phyloP scores from a whole-genome alignment of 2,888 invertebrate genomes.

The Meghimatium bilineatum region DNA sequence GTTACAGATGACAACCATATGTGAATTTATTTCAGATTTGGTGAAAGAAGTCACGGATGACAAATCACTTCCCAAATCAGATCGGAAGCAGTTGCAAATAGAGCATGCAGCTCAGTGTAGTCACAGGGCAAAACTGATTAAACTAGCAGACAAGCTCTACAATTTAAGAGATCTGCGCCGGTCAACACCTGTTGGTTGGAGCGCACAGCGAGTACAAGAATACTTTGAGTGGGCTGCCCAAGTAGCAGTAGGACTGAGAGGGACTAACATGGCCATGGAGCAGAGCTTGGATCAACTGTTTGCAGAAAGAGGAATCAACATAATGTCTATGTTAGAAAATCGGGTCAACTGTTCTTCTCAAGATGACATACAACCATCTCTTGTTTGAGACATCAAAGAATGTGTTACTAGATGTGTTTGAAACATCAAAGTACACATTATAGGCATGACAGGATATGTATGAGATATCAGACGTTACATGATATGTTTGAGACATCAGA shows the following conservation, averaged over 20 bases:
- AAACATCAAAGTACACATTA: no score
- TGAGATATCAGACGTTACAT: no score
- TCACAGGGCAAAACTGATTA: slow-evolving; percentile 85
- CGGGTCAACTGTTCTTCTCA: no score
- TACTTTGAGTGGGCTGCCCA: slow-evolving; percentile 85
- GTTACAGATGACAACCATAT: background rate
- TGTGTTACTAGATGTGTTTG: no score
- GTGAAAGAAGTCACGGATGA: slow-evolving; percentile 83
- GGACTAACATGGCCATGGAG: slow-evolving; percentile 82
- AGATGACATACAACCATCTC: no score
- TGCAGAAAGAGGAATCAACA: slow-evolving; percentile 53
- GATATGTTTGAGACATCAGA: no score
- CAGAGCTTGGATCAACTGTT: slow-evolving; percentile 69
- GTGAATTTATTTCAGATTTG: slow-evolving; percentile 53
- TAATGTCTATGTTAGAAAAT: no score
- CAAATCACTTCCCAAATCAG: slow-evolving; percentile 82
- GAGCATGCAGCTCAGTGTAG: slow-evolving; percentile 80
- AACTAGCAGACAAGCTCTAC: slow-evolving; percentile 89
- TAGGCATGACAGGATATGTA: no score
- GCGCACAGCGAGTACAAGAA: slow-evolving; percentile 79
- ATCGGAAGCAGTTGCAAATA: slow-evolving; percentile 83
- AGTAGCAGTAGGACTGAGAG: slow-evolving; percentile 83
- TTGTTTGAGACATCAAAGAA: no score
- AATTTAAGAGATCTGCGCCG: slow-evolving; percentile 85
- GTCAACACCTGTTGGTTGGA: slow-evolving; percentile 81